These are phyloP conservation scores for Arbacia lixula DNA, from an alignment of 53 echinoderm and acorn worm species.

Conservation along the genomic window DNA sequence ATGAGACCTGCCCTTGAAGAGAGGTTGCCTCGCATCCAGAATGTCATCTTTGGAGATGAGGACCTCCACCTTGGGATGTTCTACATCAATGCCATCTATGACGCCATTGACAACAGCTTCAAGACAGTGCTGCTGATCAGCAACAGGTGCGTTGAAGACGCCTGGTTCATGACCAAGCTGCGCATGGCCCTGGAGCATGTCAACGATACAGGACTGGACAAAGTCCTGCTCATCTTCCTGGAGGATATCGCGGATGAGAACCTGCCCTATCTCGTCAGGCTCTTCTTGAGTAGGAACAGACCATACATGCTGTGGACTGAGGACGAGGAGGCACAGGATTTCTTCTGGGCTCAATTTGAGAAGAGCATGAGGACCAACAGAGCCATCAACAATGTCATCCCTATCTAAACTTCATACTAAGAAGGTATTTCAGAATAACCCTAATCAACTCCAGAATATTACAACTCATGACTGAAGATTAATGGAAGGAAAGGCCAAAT, in stretches of 20 bases:
- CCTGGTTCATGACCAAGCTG: conserved; percentile 50
- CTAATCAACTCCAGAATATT: too few relatives aligned
- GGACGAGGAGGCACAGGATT: conserved; percentile 25
- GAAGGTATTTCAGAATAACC: too few relatives aligned
- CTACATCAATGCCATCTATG: conserved; percentile 12
- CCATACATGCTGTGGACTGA: conserved; percentile 28
- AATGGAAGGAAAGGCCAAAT: too few relatives aligned
- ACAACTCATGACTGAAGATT: too few relatives aligned
- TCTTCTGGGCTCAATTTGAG: conserved; percentile 40
- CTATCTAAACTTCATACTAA: not conserved
- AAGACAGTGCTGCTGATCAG: conserved; percentile 32
- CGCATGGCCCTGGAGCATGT: conserved; percentile 47
- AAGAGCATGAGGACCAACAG: conserved; percentile 34
- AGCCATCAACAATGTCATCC: conserved; percentile 31
- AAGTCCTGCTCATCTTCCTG: conserved; percentile 36
- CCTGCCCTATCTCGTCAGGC: conserved; percentile 44
- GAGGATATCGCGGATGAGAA: conserved; percentile 33
- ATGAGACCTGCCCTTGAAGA: conserved; percentile 23
- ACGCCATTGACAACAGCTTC: conserved; percentile 34
- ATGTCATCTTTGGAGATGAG: conserved; percentile 19
- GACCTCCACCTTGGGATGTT: conserved; percentile 24
- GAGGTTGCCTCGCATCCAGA: conserved; percentile 22
- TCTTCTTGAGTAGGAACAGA: conserved; percentile 41
- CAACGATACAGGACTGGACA: conserved; percentile 45
- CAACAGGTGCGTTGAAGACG: conserved; percentile 24